Base-by-base conservation (phyloP, 2,888 invertebrate species). In the Mantis religiosa region DNA sequence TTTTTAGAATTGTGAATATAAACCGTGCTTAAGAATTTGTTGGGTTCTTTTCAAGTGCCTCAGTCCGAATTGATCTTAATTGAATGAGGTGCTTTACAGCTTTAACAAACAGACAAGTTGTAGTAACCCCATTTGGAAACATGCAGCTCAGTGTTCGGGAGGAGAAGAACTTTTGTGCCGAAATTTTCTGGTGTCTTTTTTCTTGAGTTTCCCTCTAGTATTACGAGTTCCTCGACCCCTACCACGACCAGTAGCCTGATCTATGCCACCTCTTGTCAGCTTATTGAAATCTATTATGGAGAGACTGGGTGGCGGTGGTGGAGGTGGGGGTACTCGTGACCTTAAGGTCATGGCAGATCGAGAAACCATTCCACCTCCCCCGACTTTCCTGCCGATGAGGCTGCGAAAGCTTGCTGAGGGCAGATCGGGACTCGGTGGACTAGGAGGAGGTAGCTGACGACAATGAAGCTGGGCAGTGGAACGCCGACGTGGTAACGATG, bases 241-340 rank as follows among this genome's bases (percentile, higher is more conserved):
- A 27, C 85, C 86, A 7, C 90, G 87, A 3, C 89, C 89, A 6
- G 90, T 90, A 82, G 94, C 94, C 90, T 93, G 92, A 89, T 95
- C 95, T 86, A 95, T 93, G 89, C 95, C 95, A 81, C 95, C 95
- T 88, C 95, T 93, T 9, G 96, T 95, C 92, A 96, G 94, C 92
- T 95, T 94, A 94, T 96, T 96, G 92, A 96, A 95, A 93, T 96
- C 96, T 90, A 96, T 96, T 91, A 96, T 96, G 41, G 96, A 95
- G 90, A 96, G 94, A 91, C 95, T 95, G n/a, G 96, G 96, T 92
- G 95, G 94, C 9, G 94, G 94, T 34, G 94, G 93, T 82, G 91
- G 91, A 89, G 91, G 91, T 85, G 91, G 91, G 89, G 91, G 91
- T 91, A 91, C 91, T 90, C 91, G 91, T 20, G 90, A 34, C 3